These are phyloP conservation scores for Microcebus lehilahytsara DNA, from an alignment of 2,113 vertebrate species.

Conservation along the genomic window DNA sequence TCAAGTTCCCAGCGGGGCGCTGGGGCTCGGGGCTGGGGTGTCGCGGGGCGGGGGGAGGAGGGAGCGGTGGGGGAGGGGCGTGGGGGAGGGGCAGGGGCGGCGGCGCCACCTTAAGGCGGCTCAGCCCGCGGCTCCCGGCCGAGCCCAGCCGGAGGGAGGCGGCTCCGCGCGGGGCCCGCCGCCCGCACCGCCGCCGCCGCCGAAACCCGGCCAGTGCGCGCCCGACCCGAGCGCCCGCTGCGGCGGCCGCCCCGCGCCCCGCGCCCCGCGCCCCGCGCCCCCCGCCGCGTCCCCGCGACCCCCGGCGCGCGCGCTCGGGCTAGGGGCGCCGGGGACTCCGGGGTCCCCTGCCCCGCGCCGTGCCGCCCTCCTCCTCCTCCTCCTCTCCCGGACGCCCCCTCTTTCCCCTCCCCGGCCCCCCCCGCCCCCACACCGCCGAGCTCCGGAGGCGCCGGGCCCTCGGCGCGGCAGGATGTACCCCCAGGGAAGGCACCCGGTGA, in stretches of 20 bases:
- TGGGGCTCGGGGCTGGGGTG: background rate
- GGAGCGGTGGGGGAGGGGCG: background rate
- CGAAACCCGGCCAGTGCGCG: slow-evolving; percentile 33
- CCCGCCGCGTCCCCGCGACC: background rate
- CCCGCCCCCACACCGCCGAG: background rate
- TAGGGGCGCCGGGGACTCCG: background rate
- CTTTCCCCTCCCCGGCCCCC: background rate
- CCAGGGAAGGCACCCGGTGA: slow-evolving; percentile 81
- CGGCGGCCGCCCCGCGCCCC: background rate
- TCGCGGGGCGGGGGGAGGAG: background rate
- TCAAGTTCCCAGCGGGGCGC: no score
- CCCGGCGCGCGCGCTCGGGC: background rate
- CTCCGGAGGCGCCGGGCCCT: background rate
- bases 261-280: background rate
- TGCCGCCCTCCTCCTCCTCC: background rate
- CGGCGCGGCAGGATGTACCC: slow-evolving; percentile 76
- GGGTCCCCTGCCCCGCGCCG: slow-evolving; percentile 17
- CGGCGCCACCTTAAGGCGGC: slow-evolving; percentile 79
- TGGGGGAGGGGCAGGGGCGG: background rate
- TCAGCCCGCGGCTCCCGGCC: slow-evolving; percentile 62
- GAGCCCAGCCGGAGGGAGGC: slow-evolving; percentile 71
- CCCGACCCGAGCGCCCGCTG: slow-evolving; percentile 33
- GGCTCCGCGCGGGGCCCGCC: slow-evolving; percentile 40
- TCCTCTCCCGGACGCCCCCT: background rate
- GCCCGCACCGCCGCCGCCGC: slow-evolving; percentile 36